Percentiles rank a stretch among this genome's conserved stretches.
Conservation (phyloP, 1,140 invertebrate genomes). For the Sminthurides bifidus region DNA sequence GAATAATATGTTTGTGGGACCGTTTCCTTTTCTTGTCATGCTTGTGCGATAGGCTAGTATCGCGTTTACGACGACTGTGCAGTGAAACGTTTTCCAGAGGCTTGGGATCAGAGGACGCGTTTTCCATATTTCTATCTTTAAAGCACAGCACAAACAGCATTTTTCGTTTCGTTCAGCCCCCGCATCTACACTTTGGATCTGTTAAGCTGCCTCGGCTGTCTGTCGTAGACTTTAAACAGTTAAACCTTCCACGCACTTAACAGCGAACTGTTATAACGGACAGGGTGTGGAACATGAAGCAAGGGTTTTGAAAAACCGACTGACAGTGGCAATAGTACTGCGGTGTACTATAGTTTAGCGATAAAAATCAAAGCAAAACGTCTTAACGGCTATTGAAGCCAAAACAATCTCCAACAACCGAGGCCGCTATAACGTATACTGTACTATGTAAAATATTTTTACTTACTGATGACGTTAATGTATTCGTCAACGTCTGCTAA, state of each 20-base stretch:
- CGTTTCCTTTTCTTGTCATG: background rate
- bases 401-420: too few relatives aligned
- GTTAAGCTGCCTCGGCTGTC: slow-evolving; percentile 7
- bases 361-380: background rate
- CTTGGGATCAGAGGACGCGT: too few relatives aligned
- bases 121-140: background rate
- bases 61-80: too few relatives aligned
- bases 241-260: too few relatives aligned
- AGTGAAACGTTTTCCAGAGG: too few relatives aligned
- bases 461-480: too few relatives aligned
- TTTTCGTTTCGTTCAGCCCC: slow-evolving; percentile 1
- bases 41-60: too few relatives aligned
- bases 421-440: slow-evolving; percentile 10
- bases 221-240: background rate
- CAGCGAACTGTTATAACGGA: slow-evolving; percentile 4
- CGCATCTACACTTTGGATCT: background rate
- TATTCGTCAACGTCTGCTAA: too few relatives aligned
- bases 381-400: background rate
- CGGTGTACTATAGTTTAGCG: background rate
- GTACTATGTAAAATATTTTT: too few relatives aligned
- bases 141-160: slow-evolving; percentile 1
- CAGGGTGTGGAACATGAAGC: background rate
- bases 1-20: background rate
- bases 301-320: background rate
- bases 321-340: background rate